Base-by-base conservation (phyloP, 2,888 invertebrate genomes). In the Ditula angustiorana region DNA sequence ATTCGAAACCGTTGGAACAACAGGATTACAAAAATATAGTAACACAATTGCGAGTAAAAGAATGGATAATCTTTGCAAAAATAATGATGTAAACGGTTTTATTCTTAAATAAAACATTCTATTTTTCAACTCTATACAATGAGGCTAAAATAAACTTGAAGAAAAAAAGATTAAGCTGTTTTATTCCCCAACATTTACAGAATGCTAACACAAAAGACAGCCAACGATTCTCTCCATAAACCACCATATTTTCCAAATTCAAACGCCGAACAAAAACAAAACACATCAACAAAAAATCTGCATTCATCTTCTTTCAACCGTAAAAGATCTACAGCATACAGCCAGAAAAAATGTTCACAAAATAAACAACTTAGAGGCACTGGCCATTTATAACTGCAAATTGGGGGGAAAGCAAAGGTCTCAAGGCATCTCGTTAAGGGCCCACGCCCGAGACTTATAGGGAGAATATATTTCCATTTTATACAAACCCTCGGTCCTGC, bases 391-490 rank as follows among this genome's bases (percentile, higher is more conserved):
- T 78, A 72, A 83, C 75, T 68, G 72, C 82, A 82, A 86, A 86
- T 87, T 86, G 82, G 79, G 70, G 75, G 79, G 80, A 82, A 86
- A 85, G 81, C 79, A 77, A 76, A 77, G 81, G 84, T 75, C 81
- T 77, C 80, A 50, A 47, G 71, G 76, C 75, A 74, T 69, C 82
- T 83, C 82, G 81, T 83, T 86, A 86, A 72, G 76, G 79, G 56
- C 68, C 73, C 70, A 16, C 79, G 80, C 71, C 68, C 46, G 70
- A 77, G 84, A 84, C 79, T 82, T 83, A 83, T 82, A 74, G 79
- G 70, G 73, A 56, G 84, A 79, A 87, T 87, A 86, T 77, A 86
- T 87, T 87, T 83, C 80, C 85, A 85, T 86, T 85, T 78, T 77
- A 74, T 81, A 77, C 71, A 67, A 72, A 57, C 68, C 69, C 71